phyloP scores from a whole-genome alignment of 2,888 invertebrate species.

The Autographa gamma region DNA sequence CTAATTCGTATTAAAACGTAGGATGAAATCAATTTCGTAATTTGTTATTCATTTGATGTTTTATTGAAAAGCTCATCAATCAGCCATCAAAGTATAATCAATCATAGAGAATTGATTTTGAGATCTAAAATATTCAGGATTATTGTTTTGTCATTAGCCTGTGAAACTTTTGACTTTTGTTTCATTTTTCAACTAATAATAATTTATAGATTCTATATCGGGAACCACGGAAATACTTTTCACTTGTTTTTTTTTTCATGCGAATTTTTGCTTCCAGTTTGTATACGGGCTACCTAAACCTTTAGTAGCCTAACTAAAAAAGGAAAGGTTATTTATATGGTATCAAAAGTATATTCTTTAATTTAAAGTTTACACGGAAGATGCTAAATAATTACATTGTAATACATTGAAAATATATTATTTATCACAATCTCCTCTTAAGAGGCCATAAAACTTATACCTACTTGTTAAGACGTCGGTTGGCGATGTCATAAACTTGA shows the following conservation, averaged over 20 bases:
- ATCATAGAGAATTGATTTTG: slow-evolving; percentile 23
- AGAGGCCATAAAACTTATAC: slow-evolving; percentile 67
- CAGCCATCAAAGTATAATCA: slow-evolving; percentile 39
- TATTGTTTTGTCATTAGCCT: slow-evolving; percentile 6
- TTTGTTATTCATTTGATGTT: slow-evolving; percentile 33
- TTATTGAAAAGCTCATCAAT: slow-evolving; percentile 27
- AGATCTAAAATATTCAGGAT: slow-evolving; percentile 12
- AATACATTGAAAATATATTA: slow-evolving; percentile 68
- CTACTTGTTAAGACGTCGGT: slow-evolving; percentile 74
- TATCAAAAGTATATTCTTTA: neutral
- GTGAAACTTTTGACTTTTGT: neutral
- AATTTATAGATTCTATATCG: too few relatives aligned
- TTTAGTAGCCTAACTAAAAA: too few relatives aligned
- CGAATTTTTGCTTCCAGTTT: too few relatives aligned
- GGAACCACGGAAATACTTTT: too few relatives aligned
- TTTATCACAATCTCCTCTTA: slow-evolving; percentile 65
- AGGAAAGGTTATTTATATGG: neutral
- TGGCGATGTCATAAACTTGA: slow-evolving; percentile 77
- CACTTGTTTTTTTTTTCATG: too few relatives aligned
- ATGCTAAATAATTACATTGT: neutral
- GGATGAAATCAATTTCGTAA: slow-evolving; percentile 24
- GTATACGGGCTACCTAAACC: too few relatives aligned
- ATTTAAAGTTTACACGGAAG: neutral
- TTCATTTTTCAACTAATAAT: neutral
- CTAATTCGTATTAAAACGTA: slow-evolving; percentile 12